These are phyloP conservation scores for Eupleurogrammus muticus DNA, from an alignment of 2,797 vertebrate species.

Conservation along the genomic window DNA sequence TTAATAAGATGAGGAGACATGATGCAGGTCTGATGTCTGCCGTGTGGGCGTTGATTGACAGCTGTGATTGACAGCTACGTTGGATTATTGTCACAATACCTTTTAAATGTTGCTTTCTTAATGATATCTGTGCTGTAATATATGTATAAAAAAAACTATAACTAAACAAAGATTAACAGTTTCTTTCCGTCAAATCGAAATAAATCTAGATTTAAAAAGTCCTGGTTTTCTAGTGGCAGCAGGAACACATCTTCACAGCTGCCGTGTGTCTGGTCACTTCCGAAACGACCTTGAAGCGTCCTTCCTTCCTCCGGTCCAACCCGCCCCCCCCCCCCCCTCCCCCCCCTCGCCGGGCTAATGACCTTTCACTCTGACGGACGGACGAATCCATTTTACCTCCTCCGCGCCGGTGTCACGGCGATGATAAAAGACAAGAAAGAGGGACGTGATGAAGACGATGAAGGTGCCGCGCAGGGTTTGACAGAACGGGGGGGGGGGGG, in stretches of 20 bases:
- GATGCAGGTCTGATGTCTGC: too few species aligned
- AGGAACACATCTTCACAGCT: neutral
- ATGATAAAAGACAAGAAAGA: conserved; percentile 69
- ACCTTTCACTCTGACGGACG: conserved; percentile 88
- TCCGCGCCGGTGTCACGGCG: conserved; percentile 60
- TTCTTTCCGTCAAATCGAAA: neutral
- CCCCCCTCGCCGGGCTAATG: conserved; percentile 68
- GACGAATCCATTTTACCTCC: conserved; percentile 81
- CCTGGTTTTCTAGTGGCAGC: neutral
- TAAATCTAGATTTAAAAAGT: neutral
- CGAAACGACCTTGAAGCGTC: conserved; percentile 48
- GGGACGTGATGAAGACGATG: conserved; percentile 60
- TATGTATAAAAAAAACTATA: too few species aligned
- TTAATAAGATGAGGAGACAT: too few species aligned
- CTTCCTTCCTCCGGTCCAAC: conserved; percentile 49
- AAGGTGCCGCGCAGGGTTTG: conserved; percentile 57
- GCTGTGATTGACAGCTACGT: too few species aligned
- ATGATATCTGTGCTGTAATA: too few species aligned
- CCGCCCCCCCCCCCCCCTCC: conserved; percentile 51
- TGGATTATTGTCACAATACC: too few species aligned
- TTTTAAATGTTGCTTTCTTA: too few species aligned
- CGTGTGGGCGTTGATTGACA: too few species aligned
- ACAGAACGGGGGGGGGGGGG: conserved; percentile 51
- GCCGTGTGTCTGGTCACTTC: conserved; percentile 2
- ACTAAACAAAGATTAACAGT: too few species aligned